Percentiles rank a stretch among this genome's conserved stretches.
Conservation (phyloP, 1,140 invertebrate genomes). For the Lepidurus couesii region DNA sequence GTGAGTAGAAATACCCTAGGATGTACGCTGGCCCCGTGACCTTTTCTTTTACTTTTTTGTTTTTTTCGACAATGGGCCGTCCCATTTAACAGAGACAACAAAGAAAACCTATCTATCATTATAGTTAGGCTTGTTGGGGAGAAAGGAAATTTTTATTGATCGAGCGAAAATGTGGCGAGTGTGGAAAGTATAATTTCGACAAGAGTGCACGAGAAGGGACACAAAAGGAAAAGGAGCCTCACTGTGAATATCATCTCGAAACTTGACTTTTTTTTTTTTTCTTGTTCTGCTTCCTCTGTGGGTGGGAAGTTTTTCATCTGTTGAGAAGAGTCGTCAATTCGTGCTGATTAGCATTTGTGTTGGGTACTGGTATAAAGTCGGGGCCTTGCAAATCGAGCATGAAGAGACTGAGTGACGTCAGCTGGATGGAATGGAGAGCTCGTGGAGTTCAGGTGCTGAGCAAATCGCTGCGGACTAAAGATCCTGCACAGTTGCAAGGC, state of each 20-base stretch:
- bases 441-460: slow-evolving; percentile 7
- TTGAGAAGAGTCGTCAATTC: neutral
- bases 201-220: neutral
- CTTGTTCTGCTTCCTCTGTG: neutral
- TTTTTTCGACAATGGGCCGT: neutral
- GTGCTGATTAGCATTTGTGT: neutral
- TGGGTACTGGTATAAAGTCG: neutral
- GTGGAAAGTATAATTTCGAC: neutral
- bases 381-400: neutral
- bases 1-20: neutral
- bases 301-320: neutral
- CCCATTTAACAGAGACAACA: too few species aligned
- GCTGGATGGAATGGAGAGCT: neutral
- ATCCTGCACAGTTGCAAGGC: neutral
- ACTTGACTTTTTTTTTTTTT: neutral
- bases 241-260: neutral
- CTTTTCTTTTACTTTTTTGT: neutral
- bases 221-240: neutral
- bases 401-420: neutral
- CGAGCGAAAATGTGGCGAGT: neutral
- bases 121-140: too few species aligned
- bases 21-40: neutral
- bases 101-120: too few species aligned
- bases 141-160: neutral
- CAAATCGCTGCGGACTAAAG: slow-evolving; percentile 1